Percentiles rank a stretch among this genome's conserved stretches.
phyloP scores from a whole-genome alignment of 2,113 vertebrate species.

The Piprites chloris region DNA sequence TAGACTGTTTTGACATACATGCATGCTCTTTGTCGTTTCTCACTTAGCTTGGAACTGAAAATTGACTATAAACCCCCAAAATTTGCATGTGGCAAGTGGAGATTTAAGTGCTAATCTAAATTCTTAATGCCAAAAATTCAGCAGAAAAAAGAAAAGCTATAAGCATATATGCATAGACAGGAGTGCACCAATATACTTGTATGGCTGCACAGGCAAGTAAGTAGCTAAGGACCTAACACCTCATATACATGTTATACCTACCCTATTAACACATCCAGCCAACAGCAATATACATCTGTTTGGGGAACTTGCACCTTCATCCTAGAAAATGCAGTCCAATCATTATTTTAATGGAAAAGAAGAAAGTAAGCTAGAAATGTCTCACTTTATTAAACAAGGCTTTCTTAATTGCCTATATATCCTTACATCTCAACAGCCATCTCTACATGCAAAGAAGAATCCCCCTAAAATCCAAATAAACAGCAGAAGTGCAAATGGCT shows the following conservation, averaged over 20 bases:
- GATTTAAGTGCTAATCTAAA: neutral
- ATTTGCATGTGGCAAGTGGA: neutral
- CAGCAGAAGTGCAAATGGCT: neutral
- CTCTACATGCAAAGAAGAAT: neutral
- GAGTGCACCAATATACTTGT: neutral
- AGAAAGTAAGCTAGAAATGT: neutral
- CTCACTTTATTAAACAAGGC: neutral
- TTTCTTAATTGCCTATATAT: neutral
- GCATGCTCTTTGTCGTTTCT: neutral
- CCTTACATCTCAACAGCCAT: neutral
- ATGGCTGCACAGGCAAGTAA: neutral
- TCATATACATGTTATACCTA: neutral
- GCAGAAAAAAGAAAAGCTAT: neutral
- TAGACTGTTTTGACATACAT: fast-evolving
- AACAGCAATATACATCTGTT: neutral
- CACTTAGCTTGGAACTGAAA: neutral
- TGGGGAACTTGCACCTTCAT: neutral
- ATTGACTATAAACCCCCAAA: neutral
- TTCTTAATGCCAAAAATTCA: neutral
- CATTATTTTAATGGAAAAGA: neutral
- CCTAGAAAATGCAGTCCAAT: neutral
- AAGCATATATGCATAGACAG: neutral
- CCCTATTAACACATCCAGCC: constrained; percentile 26
- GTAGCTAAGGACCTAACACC: neutral
- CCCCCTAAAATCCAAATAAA: neutral